A percentile compares a stretch with the other conserved stretches of the same genome.
phyloP scores from a whole-genome alignment of 2,113 vertebrate genomes.

The Falcunculus frontatus region DNA sequence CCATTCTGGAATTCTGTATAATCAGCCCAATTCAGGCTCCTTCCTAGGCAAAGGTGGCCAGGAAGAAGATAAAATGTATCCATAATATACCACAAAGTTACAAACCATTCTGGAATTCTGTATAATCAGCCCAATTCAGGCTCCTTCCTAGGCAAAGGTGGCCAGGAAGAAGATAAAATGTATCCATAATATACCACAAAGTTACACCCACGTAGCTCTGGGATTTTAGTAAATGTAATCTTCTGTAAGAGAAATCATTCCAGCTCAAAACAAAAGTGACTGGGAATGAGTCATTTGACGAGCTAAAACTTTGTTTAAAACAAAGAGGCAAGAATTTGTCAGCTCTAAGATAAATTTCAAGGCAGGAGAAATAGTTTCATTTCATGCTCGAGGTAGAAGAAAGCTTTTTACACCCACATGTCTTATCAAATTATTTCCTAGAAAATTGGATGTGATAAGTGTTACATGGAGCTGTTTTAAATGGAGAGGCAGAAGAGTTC shows the following conservation, averaged over 20 bases:
- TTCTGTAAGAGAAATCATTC: background rate
- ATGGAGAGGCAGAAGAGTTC: background rate
- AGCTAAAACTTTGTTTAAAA: background rate
- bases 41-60: background rate
- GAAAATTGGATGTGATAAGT: background rate
- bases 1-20: background rate
- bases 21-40: background rate
- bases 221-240: background rate
- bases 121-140: background rate
- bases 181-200: background rate
- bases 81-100: background rate
- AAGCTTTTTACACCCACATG: background rate
- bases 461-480: background rate
- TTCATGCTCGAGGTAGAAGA: background rate
- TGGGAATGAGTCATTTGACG: background rate
- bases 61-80: background rate
- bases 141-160: background rate
- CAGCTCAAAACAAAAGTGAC: background rate
- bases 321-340: background rate
- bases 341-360: conserved; percentile 1
- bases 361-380: conserved; percentile 9
- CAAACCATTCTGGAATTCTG: background rate
- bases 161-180: background rate
- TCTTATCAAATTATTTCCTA: conserved; percentile 4
- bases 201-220: background rate